Percentiles rank a stretch among this genome's conserved stretches.
Evolutionary conservation across 2,888 invertebrate species (phyloP).

Genomic region (Cantharis rustica): DNA sequence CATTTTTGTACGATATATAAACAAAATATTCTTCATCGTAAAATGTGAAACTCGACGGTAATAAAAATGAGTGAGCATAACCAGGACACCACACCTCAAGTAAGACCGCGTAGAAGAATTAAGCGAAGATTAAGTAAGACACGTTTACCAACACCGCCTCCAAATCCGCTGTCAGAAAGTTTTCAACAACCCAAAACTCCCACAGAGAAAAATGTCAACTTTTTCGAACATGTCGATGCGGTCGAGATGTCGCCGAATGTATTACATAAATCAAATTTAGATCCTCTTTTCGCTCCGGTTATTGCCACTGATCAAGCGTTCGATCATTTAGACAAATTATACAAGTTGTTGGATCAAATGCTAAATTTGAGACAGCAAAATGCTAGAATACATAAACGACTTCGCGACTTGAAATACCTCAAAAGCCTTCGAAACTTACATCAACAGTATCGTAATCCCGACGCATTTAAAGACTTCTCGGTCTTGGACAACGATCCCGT

Average conservation of each 20-base stretch:
- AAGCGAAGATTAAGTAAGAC: conserved; percentile 41
- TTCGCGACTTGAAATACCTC: conserved; percentile 74
- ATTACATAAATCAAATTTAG: conserved; percentile 55
- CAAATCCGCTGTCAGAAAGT: conserved; percentile 47
- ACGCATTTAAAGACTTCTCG: conserved; percentile 58
- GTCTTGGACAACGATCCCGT: conserved; percentile 68
- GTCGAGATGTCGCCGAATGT: conserved; percentile 44
- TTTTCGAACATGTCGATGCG: conserved; percentile 56
- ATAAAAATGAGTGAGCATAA: conserved; percentile 20
- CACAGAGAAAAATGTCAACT: conserved; percentile 51
- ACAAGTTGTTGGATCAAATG: conserved; percentile 77
- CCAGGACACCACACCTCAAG: conserved; percentile 9
- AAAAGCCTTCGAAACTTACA: conserved; percentile 68
- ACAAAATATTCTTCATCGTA: neutral
- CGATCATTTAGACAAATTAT: conserved; percentile 79
- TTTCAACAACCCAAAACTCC: conserved; percentile 13
- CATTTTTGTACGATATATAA: neutral
- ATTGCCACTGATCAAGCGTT: conserved; percentile 69
- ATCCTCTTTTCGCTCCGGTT: conserved; percentile 61
- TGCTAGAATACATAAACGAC: conserved; percentile 66
- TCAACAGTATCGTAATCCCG: conserved; percentile 53
- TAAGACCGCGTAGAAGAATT: conserved; percentile 11
- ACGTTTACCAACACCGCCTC: conserved; percentile 57
- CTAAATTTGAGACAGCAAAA: conserved; percentile 75
- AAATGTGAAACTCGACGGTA: conserved; percentile 4